These are phyloP conservation scores for Argyresthia goedartella DNA, from an alignment of 2,888 invertebrate genomes.

Conservation along the genomic window DNA sequence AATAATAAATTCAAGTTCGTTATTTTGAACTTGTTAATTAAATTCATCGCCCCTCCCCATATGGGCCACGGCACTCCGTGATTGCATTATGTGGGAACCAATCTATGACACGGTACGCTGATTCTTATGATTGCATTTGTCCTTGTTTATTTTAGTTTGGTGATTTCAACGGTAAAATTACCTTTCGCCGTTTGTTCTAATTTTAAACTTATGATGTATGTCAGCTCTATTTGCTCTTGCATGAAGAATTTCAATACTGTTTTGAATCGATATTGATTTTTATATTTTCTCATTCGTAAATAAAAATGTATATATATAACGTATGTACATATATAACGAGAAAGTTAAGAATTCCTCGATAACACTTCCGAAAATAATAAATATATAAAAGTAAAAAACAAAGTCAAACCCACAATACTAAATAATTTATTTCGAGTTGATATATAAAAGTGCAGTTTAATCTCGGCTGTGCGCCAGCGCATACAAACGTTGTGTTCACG, in stretches of 20 bases:
- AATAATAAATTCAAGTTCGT: slow-evolving; percentile 33
- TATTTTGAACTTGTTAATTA: slow-evolving; percentile 60
- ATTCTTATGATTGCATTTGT: slow-evolving; percentile 24
- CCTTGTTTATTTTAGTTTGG: slow-evolving; percentile 22
- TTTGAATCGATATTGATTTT: too few species aligned
- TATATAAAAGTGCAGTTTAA: background rate
- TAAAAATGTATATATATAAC: too few species aligned
- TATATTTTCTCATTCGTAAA: too few species aligned
- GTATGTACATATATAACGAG: too few species aligned
- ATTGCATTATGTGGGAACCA: slow-evolving; percentile 55
- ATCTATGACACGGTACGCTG: slow-evolving; percentile 29
- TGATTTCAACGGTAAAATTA: slow-evolving; percentile 11
- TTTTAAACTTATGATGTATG: too few species aligned
- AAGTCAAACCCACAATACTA: too few species aligned
- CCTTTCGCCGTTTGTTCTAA: background rate
- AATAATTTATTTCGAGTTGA: background rate
- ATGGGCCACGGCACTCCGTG: slow-evolving; percentile 23
- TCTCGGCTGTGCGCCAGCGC: background rate
- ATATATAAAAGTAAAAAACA: too few species aligned
- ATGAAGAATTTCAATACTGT: too few species aligned
- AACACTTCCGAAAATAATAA: too few species aligned
- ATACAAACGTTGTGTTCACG: background rate
- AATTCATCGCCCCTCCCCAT: slow-evolving; percentile 33
- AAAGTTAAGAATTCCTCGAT: too few species aligned
- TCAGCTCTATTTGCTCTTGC: too few species aligned